Conservation (phyloP, 37 sponge, comb jelly and placozoan species). For the Ephydatia muelleri region DNA sequence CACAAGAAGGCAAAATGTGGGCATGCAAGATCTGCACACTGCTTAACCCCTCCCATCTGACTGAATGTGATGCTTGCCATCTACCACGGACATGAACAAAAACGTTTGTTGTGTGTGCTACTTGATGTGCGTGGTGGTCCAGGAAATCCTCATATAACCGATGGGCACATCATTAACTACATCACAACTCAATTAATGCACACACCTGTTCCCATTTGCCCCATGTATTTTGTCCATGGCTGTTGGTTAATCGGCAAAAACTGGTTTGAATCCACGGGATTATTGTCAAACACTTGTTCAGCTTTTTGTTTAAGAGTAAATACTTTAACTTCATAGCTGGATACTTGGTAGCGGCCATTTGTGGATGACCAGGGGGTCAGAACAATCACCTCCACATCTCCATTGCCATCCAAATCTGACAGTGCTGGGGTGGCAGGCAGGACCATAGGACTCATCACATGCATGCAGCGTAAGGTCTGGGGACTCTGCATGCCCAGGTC, state of each 20-base stretch:
- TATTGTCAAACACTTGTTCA: slow-evolving; percentile 22
- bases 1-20: slow-evolving; percentile 43
- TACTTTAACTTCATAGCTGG: background rate
- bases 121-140: background rate
- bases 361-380: background rate
- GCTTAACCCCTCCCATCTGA: slow-evolving; percentile 37
- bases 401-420: slow-evolving; percentile 15
- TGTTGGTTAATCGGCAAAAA: slow-evolving; percentile 57
- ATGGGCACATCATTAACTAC: background rate
- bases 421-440: slow-evolving; percentile 11
- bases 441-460: background rate
- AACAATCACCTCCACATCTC: slow-evolving; percentile 7
- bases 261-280: slow-evolving; percentile 28
- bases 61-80: slow-evolving; percentile 69
- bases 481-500: background rate
- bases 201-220: slow-evolving; percentile 26
- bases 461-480: slow-evolving; percentile 9
- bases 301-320: slow-evolving; percentile 43
- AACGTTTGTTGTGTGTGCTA: background rate
- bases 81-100: slow-evolving; percentile 47
- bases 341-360: background rate
- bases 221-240: slow-evolving; percentile 82
- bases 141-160: too few species aligned
- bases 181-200: background rate
- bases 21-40: slow-evolving; percentile 75